Evolutionary conservation across 2,888 invertebrate species (phyloP).

Genomic region (Amiota communis): DNA sequence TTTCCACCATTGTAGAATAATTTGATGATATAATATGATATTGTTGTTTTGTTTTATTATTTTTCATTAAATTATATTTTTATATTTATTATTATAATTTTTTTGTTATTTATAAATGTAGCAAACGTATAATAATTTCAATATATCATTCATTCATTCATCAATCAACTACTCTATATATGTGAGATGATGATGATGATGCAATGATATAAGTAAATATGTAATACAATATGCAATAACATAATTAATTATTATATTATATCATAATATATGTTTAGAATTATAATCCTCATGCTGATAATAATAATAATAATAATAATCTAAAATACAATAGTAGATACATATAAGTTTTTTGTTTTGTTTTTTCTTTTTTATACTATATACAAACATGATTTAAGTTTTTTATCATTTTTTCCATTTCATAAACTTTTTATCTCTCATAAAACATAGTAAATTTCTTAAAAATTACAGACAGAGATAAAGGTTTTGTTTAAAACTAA

Average conservation of each 20-base stretch:
- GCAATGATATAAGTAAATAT: constrained; percentile 49
- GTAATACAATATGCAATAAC: constrained; percentile 10
- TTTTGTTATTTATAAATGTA: constrained; percentile 60
- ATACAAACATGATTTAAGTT: constrained; percentile 18
- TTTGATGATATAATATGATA: too few relatives aligned
- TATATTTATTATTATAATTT: constrained; percentile 24
- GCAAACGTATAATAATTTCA: constrained; percentile 55
- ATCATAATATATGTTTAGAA: constrained; percentile 37
- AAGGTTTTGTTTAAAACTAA: too few relatives aligned
- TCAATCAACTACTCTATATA: not conserved
- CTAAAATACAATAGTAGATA: constrained; percentile 8
- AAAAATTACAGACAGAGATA: too few relatives aligned
- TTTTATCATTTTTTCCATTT: too few relatives aligned
- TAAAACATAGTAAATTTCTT: too few relatives aligned
- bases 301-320: constrained; percentile 9
- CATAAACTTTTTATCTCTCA: too few relatives aligned
- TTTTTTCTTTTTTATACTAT: too few relatives aligned
- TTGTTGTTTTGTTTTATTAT: not conserved
- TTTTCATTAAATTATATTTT: constrained; percentile 52
- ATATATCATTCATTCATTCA: not conserved
- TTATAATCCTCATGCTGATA: not conserved
- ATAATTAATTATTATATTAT: not conserved
- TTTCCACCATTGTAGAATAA: too few relatives aligned
- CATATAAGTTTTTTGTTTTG: constrained; percentile 39
- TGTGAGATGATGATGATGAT: constrained; percentile 42